A percentile compares a stretch with the other conserved stretches of the same genome.
These are phyloP conservation scores for Zapornia atra DNA, from an alignment of 2,113 vertebrate genomes.

Conservation along the genomic window DNA sequence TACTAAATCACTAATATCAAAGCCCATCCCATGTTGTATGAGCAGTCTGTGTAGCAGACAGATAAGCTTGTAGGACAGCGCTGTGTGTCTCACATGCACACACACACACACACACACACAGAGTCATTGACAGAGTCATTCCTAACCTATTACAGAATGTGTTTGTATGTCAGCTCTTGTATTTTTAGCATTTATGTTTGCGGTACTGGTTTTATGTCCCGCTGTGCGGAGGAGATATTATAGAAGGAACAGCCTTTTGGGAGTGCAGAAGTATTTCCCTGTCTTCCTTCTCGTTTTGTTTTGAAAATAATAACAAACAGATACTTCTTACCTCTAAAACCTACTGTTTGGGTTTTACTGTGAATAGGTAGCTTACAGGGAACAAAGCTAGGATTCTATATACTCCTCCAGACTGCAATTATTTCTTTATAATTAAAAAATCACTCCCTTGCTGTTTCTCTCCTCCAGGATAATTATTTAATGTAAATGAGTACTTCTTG, in stretches of 20 bases:
- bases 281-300: not conserved
- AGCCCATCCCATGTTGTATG: not conserved
- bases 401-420: conserved; percentile 29
- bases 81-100: not conserved
- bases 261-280: not conserved
- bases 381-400: conserved; percentile 28
- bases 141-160: conserved; percentile 43
- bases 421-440: conserved; percentile 71
- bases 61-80: fast-evolving
- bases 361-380: conserved; percentile 28
- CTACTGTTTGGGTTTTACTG: not conserved
- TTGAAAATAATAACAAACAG: not conserved
- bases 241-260: not conserved
- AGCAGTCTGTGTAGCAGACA: not conserved
- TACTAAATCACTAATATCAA: not conserved
- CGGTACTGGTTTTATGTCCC: not conserved
- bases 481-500: conserved; percentile 68
- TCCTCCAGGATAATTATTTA: conserved; percentile 69
- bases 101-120: not conserved
- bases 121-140: not conserved
- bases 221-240: not conserved
- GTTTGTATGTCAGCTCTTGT: conserved; percentile 18
- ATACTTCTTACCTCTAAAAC: not conserved
- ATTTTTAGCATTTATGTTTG: conserved; percentile 50
- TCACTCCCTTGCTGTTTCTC: conserved; percentile 36